Base-by-base conservation (phyloP, 2,888 invertebrate genomes). In the Altica lythri region DNA sequence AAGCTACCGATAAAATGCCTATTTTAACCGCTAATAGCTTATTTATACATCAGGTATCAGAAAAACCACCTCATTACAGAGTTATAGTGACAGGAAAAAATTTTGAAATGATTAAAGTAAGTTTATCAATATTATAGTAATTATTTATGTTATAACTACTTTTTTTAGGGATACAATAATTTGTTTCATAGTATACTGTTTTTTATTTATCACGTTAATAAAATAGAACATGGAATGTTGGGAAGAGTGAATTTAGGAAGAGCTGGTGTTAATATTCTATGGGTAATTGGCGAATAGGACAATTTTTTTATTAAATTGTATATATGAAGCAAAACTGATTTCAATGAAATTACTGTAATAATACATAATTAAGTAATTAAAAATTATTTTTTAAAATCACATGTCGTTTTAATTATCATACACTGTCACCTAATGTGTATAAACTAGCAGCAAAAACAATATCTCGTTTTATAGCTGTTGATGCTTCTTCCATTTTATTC, bases 371-470 rank as follows among this genome's bases (percentile, higher is more conserved):
- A 29, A 29, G 2, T 2, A 13, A 4, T 10, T 4, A 30, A 32
- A 34, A 32, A 25, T 8, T 14, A 29, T 14, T 5, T 2, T 19
- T 5, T 2, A n/a, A 8, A 10, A 43, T 27, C 10, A 38, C 8
- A 38, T 17, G 8, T 2, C 13, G 3, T 13, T 14, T 2, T 12
- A 16, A 8, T 12, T 27, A 30, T 54, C 45, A 63, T 19, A 60
- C 8, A 25, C 57, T 57, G 25, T 66, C 68, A 13, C 76, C 74
- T 65, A 80, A 79, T 2, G 93, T 95, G 72, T 99, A 99, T 35
- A 99, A 82, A 76, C 95, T 96, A 19, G 95, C 95, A 14, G 97
- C 93, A 74, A 99, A 99, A 0, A 99, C 98, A 68, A 99, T 98
- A 75, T 98, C 98, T 54, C 99, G 81, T 75, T 96, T 95, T 60